Evolutionary conservation across 2,797 vertebrate species (phyloP).

Genomic region (Sphenodon punctatus): DNA sequence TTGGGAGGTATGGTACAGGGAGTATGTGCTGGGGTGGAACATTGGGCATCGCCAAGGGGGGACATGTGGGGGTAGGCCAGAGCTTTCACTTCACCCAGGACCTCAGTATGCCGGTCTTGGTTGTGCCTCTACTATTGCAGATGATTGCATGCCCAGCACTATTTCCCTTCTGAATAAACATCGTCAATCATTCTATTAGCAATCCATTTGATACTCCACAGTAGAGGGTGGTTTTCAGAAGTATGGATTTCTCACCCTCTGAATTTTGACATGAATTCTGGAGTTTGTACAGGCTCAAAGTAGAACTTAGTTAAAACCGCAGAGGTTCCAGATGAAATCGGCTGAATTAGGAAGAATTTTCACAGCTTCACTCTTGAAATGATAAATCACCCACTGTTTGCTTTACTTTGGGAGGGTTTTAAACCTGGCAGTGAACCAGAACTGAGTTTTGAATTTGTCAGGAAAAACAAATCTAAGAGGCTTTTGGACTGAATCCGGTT

Average conservation of each 20-base stretch:
- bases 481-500: background rate
- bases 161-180: background rate
- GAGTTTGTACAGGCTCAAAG: background rate
- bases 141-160: rapidly evolving
- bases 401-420: background rate
- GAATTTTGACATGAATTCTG: background rate
- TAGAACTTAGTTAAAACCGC: background rate
- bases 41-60: too few species aligned
- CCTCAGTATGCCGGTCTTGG: too few species aligned
- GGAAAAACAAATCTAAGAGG: background rate
- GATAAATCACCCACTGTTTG: background rate
- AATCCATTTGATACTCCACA: rapidly evolving
- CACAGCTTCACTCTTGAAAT: background rate
- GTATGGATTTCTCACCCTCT: background rate
- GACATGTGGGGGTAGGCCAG: too few species aligned
- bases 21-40: too few species aligned
- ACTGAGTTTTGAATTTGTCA: background rate
- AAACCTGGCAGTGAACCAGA: background rate
- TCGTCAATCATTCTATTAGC: background rate
- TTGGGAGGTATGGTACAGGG: too few species aligned
- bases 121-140: too few species aligned
- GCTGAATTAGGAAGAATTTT: background rate
- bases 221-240: background rate
- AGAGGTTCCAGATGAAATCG: rapidly evolving
- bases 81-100: too few species aligned